These are phyloP conservation scores for Rhyzopertha dominica DNA, from an alignment of 1,140 invertebrate species.

Conservation along the genomic window DNA sequence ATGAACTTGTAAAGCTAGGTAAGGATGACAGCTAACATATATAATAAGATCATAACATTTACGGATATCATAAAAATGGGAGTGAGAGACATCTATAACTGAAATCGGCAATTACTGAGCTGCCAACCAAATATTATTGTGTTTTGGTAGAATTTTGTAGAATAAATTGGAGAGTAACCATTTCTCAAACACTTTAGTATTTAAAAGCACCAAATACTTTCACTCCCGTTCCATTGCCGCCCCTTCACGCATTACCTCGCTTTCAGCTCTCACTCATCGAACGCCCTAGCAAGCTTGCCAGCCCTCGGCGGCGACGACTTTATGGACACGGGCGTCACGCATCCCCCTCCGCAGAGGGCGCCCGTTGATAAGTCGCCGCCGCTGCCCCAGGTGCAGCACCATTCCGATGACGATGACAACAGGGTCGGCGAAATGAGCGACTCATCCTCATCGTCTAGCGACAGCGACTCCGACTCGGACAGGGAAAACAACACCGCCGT, in stretches of 20 bases:
- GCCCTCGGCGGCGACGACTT: slow-evolving; percentile 68
- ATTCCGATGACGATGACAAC: slow-evolving; percentile 31
- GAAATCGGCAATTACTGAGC: too few relatives aligned
- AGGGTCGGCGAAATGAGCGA: slow-evolving; percentile 40
- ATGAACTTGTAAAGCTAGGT: too few relatives aligned
- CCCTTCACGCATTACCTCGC: slow-evolving; percentile 30
- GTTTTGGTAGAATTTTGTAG: too few relatives aligned
- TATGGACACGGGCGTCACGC: slow-evolving; percentile 22
- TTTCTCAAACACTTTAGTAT: too few relatives aligned
- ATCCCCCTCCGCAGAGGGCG: background rate
- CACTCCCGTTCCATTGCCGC: background rate
- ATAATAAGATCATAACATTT: too few relatives aligned
- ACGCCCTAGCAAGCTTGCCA: slow-evolving; percentile 67
- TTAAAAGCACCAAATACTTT: too few relatives aligned
- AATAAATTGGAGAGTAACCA: too few relatives aligned
- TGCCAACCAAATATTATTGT: too few relatives aligned
- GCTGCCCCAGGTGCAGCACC: slow-evolving; percentile 20
- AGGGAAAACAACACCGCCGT: slow-evolving; percentile 22
- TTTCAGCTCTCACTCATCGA: slow-evolving; percentile 44
- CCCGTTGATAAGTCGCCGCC: slow-evolving; percentile 10
- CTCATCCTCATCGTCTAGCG: slow-evolving; percentile 36
- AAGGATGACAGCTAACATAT: too few relatives aligned
- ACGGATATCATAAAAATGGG: too few relatives aligned
- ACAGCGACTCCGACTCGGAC: slow-evolving; percentile 42
- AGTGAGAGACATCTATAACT: too few relatives aligned